A percentile compares a stretch with the other conserved stretches of the same genome.
These are phyloP conservation scores for Sphaeridia pumilis DNA, from an alignment of 2,888 invertebrate genomes.

Conservation along the genomic window DNA sequence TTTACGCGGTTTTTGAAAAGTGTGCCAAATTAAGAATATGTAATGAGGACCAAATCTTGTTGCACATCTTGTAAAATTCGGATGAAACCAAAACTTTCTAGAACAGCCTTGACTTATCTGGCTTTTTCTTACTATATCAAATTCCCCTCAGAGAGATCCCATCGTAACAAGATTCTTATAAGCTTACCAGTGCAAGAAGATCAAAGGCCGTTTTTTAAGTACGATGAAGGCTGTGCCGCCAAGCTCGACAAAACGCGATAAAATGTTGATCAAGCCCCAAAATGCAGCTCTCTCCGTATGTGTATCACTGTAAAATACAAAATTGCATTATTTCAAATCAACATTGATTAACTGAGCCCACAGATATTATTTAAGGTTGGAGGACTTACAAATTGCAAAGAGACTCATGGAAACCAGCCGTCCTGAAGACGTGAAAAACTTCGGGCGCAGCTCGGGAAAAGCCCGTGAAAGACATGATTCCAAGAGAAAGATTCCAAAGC, in stretches of 20 bases:
- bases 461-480: slow-evolving; percentile 13
- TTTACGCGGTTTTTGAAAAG: no score
- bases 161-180: neutral
- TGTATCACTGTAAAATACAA: slow-evolving; percentile 3
- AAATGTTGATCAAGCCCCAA: slow-evolving; percentile 16
- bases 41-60: no score
- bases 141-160: neutral
- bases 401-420: slow-evolving; percentile 30
- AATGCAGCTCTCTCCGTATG: slow-evolving; percentile 13
- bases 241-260: slow-evolving; percentile 20
- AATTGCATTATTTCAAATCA: neutral
- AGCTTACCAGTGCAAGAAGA: slow-evolving; percentile 31
- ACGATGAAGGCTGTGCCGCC: slow-evolving; percentile 32
- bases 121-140: no score
- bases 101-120: no score
- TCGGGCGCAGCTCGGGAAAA: slow-evolving; percentile 24
- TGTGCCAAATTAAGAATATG: no score
- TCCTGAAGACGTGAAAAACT: slow-evolving; percentile 23
- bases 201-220: slow-evolving; percentile 28
- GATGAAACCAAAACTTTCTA: no score
- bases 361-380: no score
- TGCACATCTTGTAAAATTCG: no score
- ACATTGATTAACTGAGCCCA: neutral
- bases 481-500: slow-evolving; percentile 12
- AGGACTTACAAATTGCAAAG: slow-evolving; percentile 21